Evolutionary conservation across 2,113 vertebrate genomes (phyloP).

Genomic region (Chamaetylas fuelleborni): DNA sequence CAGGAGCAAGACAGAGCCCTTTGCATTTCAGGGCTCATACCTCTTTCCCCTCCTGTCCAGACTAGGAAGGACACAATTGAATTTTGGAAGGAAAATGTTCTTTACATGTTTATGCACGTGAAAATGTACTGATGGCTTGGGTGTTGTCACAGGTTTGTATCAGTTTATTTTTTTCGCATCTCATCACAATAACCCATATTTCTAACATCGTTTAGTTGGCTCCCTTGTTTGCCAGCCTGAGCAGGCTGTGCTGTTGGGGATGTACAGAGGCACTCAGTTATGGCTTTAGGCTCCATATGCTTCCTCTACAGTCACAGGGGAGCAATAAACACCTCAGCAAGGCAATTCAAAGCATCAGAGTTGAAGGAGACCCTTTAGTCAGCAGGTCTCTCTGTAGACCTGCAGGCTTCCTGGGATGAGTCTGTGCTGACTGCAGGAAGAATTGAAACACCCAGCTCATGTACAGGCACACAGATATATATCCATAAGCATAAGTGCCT

Average conservation of each 20-base stretch:
- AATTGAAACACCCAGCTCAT: neutral
- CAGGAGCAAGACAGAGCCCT: neutral
- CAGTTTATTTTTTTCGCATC: neutral
- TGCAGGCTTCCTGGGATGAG: neutral
- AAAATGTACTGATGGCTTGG: neutral
- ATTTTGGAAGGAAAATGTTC: neutral
- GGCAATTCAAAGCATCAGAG: neutral
- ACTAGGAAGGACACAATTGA: neutral
- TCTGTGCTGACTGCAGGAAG: neutral
- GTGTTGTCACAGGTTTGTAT: neutral
- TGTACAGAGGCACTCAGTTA: neutral
- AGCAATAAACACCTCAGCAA: constrained; percentile 21
- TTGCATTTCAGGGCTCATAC: neutral
- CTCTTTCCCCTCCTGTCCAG: neutral
- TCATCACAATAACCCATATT: neutral
- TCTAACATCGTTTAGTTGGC: neutral
- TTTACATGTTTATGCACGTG: neutral
- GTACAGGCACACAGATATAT: neutral
- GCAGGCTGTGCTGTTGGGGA: neutral
- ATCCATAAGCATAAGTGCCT: neutral
- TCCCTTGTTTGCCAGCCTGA: neutral
- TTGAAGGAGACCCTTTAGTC: neutral
- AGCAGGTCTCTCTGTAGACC: neutral
- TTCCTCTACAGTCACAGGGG: neutral
- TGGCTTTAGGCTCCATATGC: neutral